Percentiles rank a stretch among this genome's conserved stretches.
Evolutionary conservation across 2,888 invertebrate species (phyloP).

Genomic region (Oegoconia quadripuncta): DNA sequence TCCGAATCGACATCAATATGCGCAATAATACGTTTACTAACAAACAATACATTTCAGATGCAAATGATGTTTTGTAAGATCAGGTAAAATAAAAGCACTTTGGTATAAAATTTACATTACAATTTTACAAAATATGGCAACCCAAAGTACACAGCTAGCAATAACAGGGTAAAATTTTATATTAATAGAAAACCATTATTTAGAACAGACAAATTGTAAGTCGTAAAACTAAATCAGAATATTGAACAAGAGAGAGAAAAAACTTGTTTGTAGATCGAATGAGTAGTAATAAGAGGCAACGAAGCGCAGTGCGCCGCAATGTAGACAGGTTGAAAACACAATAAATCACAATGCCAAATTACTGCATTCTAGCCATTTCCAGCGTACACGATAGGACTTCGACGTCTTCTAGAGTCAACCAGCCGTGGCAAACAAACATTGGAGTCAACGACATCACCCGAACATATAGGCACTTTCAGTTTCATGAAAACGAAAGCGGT

Average conservation of each 20-base stretch:
- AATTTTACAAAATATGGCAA: no score
- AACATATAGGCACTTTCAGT: conserved; percentile 74
- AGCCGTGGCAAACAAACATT: conserved; percentile 73
- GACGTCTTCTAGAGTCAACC: conserved; percentile 54
- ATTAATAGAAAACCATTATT: not conserved
- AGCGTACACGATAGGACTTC: conserved; percentile 55
- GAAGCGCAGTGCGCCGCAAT: conserved; percentile 43
- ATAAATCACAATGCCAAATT: conserved; percentile 61
- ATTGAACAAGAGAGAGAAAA: conserved; percentile 1
- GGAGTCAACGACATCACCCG: conserved; percentile 74
- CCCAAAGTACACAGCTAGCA: no score
- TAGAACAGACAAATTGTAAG: not conserved
- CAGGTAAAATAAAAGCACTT: no score
- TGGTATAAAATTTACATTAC: no score
- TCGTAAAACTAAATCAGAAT: not conserved
- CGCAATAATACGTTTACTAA: no score
- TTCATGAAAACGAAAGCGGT: conserved; percentile 74
- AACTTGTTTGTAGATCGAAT: conserved; percentile 31
- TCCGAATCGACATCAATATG: no score
- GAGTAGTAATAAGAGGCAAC: conserved; percentile 42
- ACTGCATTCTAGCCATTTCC: conserved; percentile 47
- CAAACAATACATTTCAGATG: no score
- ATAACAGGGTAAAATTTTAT: no score
- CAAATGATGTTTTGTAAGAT: no score
- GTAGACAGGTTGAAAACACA: conserved; percentile 56